phyloP scores from a whole-genome alignment of 2,888 invertebrate genomes.

The Diarsia brunnea region DNA sequence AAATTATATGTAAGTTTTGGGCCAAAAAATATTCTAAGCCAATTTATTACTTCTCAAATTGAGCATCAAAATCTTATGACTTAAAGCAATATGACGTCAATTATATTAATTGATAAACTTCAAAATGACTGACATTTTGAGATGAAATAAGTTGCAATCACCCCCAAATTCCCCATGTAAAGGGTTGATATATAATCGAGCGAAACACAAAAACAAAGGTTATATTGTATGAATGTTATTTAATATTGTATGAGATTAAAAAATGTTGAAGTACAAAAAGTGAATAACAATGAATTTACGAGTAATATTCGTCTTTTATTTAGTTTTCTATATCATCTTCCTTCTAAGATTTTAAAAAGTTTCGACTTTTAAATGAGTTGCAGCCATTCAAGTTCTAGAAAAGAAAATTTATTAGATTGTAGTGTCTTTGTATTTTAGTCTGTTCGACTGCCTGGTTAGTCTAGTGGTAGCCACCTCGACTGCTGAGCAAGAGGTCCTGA shows the following conservation, averaged over 20 bases:
- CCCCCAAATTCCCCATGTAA: not conserved
- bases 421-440: too few relatives aligned
- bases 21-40: not conserved
- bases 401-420: not conserved
- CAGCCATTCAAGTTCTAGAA: not conserved
- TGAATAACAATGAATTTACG: conserved; percentile 85
- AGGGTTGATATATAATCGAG: conserved; percentile 63
- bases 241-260: conserved; percentile 88
- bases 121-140: conserved; percentile 19
- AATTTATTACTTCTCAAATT: conserved; percentile 24
- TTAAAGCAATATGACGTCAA: conserved; percentile 61
- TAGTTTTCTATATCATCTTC: conserved; percentile 66
- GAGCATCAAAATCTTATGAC: conserved; percentile 18
- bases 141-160: conserved; percentile 25
- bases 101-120: conserved; percentile 66
- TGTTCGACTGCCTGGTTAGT: too few relatives aligned
- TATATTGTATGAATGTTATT: conserved; percentile 83
- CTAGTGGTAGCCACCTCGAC: too few relatives aligned
- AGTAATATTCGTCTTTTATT: conserved; percentile 84
- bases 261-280: conserved; percentile 88
- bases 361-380: not conserved
- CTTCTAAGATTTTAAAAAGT: not conserved
- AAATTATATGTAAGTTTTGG: conserved; percentile 1
- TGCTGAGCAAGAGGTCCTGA: too few relatives aligned
- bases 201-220: conserved; percentile 71